Evolutionary conservation across 1,140 invertebrate genomes (phyloP).

Genomic region (Zaprionus gabonicus): DNA sequence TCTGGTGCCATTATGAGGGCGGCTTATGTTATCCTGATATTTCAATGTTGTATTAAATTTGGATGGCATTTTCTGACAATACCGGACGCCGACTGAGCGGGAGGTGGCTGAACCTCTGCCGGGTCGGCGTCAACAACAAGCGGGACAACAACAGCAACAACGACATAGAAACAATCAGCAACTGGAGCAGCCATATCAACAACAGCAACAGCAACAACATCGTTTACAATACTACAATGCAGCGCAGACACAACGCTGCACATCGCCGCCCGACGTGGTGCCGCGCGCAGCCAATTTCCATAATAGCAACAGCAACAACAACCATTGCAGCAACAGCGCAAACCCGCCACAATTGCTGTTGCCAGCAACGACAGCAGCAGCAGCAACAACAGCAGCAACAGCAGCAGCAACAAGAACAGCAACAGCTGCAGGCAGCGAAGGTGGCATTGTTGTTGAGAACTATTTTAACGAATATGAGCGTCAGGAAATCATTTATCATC

Average conservation of each 20-base stretch:
- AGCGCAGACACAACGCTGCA: slow-evolving; percentile 68
- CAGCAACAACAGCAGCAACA: slow-evolving; percentile 27
- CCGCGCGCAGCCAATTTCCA: slow-evolving; percentile 78
- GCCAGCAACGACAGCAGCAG: slow-evolving; percentile 32
- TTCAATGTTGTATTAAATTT: slow-evolving; percentile 84
- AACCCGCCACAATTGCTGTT: slow-evolving; percentile 28
- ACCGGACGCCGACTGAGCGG: slow-evolving; percentile 69
- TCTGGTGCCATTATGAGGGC: slow-evolving; percentile 91
- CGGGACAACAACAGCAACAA: slow-evolving; percentile 48
- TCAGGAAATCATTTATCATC: slow-evolving; percentile 84
- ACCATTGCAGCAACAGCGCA: slow-evolving; percentile 36
- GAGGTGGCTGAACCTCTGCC: slow-evolving; percentile 13
- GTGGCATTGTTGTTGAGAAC: slow-evolving; percentile 81
- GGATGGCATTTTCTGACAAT: slow-evolving; percentile 84
- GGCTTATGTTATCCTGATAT: slow-evolving; percentile 83
- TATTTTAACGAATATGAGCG: slow-evolving; percentile 84
- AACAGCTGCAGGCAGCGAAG: slow-evolving; percentile 22
- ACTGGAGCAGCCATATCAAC: slow-evolving; percentile 72
- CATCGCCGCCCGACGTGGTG: slow-evolving; percentile 78
- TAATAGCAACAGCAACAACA: slow-evolving; percentile 61
- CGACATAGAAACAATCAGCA: slow-evolving; percentile 73
- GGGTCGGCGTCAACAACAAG: slow-evolving; percentile 65
- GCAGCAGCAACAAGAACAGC: slow-evolving; percentile 22
- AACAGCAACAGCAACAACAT: slow-evolving; percentile 60
- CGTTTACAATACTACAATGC: slow-evolving; percentile 67